These are phyloP conservation scores for Neomicropteryx cornuta DNA, from an alignment of 1,140 invertebrate genomes.

Conservation along the genomic window DNA sequence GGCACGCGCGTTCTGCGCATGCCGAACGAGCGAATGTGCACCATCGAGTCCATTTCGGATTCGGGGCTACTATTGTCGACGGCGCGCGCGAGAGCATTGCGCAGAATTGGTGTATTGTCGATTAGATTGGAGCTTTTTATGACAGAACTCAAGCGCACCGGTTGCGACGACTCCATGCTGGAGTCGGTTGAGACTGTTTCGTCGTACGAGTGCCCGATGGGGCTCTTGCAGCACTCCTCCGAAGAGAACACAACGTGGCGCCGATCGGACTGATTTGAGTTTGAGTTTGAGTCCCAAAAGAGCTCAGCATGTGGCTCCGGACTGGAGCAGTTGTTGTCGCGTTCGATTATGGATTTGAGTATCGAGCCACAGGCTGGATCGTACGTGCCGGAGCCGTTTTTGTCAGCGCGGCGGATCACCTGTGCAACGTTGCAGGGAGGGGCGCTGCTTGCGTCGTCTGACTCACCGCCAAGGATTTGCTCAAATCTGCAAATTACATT, in stretches of 20 bases:
- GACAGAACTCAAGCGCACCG: constrained; percentile 30
- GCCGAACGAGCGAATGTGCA: constrained; percentile 24
- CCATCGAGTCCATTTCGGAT: constrained; percentile 20
- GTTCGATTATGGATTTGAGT: constrained; percentile 24
- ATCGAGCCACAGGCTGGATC: constrained; percentile 17
- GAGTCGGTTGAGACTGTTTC: constrained; percentile 35
- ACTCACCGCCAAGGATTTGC: constrained; percentile 1
- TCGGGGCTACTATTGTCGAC: constrained; percentile 20
- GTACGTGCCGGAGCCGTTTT: constrained; percentile 23
- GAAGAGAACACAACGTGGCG: constrained; percentile 32
- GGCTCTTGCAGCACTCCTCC: constrained; percentile 38
- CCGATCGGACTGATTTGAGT: constrained; percentile 27
- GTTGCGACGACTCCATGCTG: constrained; percentile 25
- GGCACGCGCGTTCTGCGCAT: constrained; percentile 20
- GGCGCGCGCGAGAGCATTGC: constrained; percentile 21
- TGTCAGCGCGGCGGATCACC: constrained; percentile 27
- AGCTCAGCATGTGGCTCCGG: constrained; percentile 31
- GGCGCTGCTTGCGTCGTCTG: constrained; percentile 3
- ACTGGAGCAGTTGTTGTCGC: constrained; percentile 28
- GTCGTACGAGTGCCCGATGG: constrained; percentile 25
- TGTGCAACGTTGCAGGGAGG: constrained; percentile 23
- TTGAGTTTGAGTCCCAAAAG: constrained; percentile 36
- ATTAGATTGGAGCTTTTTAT: constrained; percentile 23
- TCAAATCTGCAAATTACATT: constrained; percentile 5
- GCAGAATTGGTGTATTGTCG: constrained; percentile 13